Conservation (phyloP, 1,140 invertebrate species). For the Psilanteris sp. region DNA sequence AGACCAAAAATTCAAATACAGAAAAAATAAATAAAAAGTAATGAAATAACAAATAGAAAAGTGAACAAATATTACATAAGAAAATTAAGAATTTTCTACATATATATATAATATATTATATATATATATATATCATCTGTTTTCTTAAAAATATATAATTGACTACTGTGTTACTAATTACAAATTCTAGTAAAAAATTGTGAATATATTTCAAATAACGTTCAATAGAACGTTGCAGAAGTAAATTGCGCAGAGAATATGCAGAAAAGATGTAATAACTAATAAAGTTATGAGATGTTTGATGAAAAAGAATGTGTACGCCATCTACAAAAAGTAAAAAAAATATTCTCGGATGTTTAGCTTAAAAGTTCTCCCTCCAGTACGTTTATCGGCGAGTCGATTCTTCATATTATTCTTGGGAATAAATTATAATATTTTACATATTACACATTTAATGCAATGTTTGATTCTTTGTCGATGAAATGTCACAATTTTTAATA, state of each 20-base stretch:
- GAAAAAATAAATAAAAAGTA: no score
- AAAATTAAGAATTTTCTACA: no score
- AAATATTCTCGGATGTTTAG: not conserved
- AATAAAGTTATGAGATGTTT: conserved; percentile 22
- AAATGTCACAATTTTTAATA: not conserved
- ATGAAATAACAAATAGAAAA: no score
- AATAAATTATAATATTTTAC: no score
- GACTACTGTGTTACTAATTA: conserved; percentile 2
- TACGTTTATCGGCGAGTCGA: no score
- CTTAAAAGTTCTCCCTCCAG: conserved; percentile 4
- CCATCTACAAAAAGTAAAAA: conserved; percentile 6
- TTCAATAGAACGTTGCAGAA: conserved; percentile 11
- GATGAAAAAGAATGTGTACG: not conserved
- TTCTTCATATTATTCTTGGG: no score
- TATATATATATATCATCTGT: no score
- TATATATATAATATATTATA: no score
- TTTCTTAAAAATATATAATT: not conserved
- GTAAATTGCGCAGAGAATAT: conserved; percentile 4
- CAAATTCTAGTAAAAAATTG: conserved; percentile 15
- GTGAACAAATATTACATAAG: no score
- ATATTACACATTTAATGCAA: not conserved
- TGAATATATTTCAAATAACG: conserved; percentile 2
- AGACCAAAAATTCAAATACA: no score
- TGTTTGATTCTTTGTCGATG: not conserved
- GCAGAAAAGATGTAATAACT: conserved; percentile 15